Evolutionary conservation across 2,113 vertebrate genomes (phyloP), one percentile per base, ranked within the genome.

Genomic region (Acanthisitta chloris): DNA sequence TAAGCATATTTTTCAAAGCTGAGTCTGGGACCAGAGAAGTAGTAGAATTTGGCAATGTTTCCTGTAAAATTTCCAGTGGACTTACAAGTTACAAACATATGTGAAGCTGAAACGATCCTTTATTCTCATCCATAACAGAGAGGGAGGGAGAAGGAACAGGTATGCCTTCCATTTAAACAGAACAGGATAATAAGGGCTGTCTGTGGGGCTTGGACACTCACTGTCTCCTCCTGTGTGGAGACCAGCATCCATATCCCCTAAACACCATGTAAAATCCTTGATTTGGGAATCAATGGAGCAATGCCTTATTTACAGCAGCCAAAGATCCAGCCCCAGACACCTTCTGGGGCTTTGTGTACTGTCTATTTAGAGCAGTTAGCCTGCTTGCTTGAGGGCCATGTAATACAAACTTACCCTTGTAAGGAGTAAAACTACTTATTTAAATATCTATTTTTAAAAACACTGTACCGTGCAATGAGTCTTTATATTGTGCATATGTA

Each of bases 401-500:
- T 90, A 87, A 82, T 88, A 97, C 74, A 84, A 93, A 82, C 71
- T 89, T 90, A 93, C 93, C 95, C 94, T 90, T 94, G 91, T 81
- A 95, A 95, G 97, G 87, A 96, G 65, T 80, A 97, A 94, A 96
- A 96, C 74, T 85, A 92, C 91, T 55, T 85, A 91, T 90, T 96
- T 94, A 84, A 94, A 93, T 81, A 96, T 71, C 91, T 92, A 91
- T 80, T 91, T 91, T 92, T 54, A 69, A 96, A 96, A 97, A 97
- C 95, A 92, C 17, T 86, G 96, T 92, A 94, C 95, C 97, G 97
- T 97, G 97, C 97, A 97, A 94, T 67, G 96, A 97, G 57, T 97
- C 92, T 97, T 97, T 96, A 95, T 81, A 94, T 95, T 96, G 93
- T 97, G 93, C 96, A 74, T 97, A 97, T 96, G 96, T 96, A 98